Percentiles rank a stretch among this genome's conserved stretches.
Conservation (phyloP, 2,797 vertebrate genomes). For the Falco peregrinus region DNA sequence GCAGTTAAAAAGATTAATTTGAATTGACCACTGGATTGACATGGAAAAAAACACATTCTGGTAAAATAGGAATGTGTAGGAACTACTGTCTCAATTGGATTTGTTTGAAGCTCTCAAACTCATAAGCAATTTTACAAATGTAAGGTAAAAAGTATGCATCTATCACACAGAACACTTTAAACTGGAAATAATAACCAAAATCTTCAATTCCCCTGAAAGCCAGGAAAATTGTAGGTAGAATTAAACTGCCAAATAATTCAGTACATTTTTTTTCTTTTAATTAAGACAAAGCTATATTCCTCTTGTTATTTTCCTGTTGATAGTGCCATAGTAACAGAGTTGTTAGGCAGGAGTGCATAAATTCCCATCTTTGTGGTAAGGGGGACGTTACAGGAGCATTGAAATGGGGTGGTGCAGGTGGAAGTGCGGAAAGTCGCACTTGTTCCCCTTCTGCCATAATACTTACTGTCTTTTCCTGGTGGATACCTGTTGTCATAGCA, state of each 20-base stretch:
- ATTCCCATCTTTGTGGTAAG: background rate
- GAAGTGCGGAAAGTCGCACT: background rate
- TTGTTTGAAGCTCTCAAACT: background rate
- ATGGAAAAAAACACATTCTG: background rate
- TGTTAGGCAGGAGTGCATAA: background rate
- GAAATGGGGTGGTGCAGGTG: background rate
- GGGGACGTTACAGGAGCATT: background rate
- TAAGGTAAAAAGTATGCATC: background rate
- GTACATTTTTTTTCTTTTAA: background rate
- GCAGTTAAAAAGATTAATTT: background rate
- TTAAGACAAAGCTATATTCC: background rate
- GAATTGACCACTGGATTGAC: background rate
- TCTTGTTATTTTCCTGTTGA: background rate
- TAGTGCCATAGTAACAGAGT: accelerated
- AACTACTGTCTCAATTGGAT: background rate
- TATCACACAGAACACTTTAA: background rate
- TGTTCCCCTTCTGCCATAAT: background rate
- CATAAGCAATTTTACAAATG: background rate
- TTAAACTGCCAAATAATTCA: background rate
- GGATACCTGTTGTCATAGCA: background rate
- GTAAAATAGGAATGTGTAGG: background rate
- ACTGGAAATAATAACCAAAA: background rate
- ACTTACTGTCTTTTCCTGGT: background rate
- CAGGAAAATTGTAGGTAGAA: background rate
- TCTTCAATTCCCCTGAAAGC: background rate